Evolutionary conservation across 2,113 vertebrate species (phyloP), one percentile per base, ranked within the genome.

Genomic region (Crocuta crocuta): DNA sequence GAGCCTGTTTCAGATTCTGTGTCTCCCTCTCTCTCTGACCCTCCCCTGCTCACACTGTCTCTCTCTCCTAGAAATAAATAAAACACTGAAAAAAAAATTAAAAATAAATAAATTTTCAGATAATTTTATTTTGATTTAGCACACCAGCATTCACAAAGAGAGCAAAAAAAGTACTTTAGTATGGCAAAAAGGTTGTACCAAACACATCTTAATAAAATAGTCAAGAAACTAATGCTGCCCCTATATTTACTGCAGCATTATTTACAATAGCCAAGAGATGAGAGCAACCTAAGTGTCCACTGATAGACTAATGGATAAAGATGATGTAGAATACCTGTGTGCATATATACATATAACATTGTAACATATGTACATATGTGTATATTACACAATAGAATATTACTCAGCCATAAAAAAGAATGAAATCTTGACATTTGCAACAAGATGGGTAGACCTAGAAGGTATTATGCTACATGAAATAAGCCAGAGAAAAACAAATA

Each of bases 161-260:
- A 58, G 17, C 39, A 23, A 86, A 78, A 31, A 10, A 73, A 53
- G 7, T 73, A 68, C 92, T 89, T 89, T 31, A 89, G 16, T 80
- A 81, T 28, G 66, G n/a, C 21, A 79, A 97, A 93, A 89, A 76
- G 39, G 6, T 33, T 81, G 24, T 71, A 58, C n/a, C 31, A 91
- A 91, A 68, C 83, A 84, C 88, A 96, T 80, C 33, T n/a, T 78
- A 48, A 68, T 76, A 76, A 89, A 76, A 63, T 23, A 91, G 79
- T 9, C 33, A 53, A 95, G 93, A n/a, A 93, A 87, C 81, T 66
- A 96, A 91, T 63, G 63, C 53, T 78, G 26, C 43, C 43, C 26
- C 7, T 17, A 17, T 31, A 48, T 16, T 76, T 76, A 48, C 1
- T 48, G 74, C 24, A 76, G 13, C 74, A 76, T 48, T 76, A 76